Evolutionary conservation across 2,888 invertebrate species (phyloP).

Genomic region (Leucozona laternaria): DNA sequence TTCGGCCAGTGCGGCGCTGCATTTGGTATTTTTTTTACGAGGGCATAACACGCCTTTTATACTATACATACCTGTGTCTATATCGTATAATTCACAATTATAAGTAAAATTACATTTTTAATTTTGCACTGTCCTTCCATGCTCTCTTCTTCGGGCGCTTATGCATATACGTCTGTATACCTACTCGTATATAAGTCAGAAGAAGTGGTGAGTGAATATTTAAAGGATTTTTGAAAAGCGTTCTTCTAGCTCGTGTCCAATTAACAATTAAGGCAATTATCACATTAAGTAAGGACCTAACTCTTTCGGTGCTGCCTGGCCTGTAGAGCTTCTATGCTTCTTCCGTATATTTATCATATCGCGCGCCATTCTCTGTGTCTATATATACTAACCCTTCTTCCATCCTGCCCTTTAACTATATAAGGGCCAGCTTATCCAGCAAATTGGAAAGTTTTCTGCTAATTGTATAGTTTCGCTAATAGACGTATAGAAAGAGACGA

Average conservation of each 20-base stretch:
- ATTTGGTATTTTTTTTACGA: too few species aligned
- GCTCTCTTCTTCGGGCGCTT: not conserved
- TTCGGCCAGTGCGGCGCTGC: too few species aligned
- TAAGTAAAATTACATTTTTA: not conserved
- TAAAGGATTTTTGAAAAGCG: conserved; percentile 62
- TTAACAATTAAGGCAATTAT: conserved; percentile 73
- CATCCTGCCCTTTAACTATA: conserved; percentile 23
- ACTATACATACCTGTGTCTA: too few species aligned
- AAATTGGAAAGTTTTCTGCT: conserved; percentile 68
- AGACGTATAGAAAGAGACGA: not conserved
- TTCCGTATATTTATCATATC: conserved; percentile 47
- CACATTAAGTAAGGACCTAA: conserved; percentile 58
- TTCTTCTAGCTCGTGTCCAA: conserved; percentile 71
- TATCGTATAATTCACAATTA: not conserved
- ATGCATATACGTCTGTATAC: not conserved
- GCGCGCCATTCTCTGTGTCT: conserved; percentile 30
- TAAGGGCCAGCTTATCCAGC: conserved; percentile 57
- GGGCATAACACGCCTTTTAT: too few species aligned
- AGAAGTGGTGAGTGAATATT: conserved; percentile 50
- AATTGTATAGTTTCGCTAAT: conserved; percentile 50
- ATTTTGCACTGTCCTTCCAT: not conserved
- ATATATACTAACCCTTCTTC: not conserved
- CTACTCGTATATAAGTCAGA: too few species aligned
- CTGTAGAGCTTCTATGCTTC: conserved; percentile 5
- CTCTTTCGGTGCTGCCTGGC: conserved; percentile 16